Evolutionary conservation across 2,888 invertebrate genomes (phyloP).

Genomic region (Mesorhabditis spiculigera): DNA sequence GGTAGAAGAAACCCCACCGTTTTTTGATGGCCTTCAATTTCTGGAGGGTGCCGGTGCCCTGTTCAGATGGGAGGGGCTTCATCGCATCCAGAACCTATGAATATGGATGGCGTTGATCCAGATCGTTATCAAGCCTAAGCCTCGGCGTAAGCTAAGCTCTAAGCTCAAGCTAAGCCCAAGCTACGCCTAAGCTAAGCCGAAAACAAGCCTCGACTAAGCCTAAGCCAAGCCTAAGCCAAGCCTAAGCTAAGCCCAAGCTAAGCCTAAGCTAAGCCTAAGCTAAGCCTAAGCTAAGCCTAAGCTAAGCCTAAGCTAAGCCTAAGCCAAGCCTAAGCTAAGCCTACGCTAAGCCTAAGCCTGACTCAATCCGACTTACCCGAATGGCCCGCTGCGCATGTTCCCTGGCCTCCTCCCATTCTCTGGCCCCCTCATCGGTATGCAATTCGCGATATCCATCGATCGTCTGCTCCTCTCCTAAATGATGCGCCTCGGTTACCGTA

Average conservation of each 20-base stretch:
- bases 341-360: no score
- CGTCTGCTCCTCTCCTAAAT: constrained; percentile 23
- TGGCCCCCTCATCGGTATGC: constrained; percentile 26
- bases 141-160: no score
- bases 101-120: not conserved
- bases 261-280: no score
- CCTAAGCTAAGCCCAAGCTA: no score
- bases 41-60: not conserved
- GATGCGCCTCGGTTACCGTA: not conserved
- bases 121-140: no score
- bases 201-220: no score
- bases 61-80: not conserved
- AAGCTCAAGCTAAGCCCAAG: no score
- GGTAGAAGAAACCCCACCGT: not conserved
- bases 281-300: no score
- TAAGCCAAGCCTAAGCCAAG: no score
- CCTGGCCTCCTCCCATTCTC: constrained; percentile 34
- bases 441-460: constrained; percentile 47
- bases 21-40: not conserved
- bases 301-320: no score
- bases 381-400: constrained; percentile 26
- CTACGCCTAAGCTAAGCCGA: no score
- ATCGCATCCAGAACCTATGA: not conserved
- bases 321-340: no score
- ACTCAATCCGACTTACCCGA: constrained; percentile 18